These are phyloP conservation scores for Maconellicoccus hirsutus DNA, from an alignment of 1,140 invertebrate species.

Conservation along the genomic window DNA sequence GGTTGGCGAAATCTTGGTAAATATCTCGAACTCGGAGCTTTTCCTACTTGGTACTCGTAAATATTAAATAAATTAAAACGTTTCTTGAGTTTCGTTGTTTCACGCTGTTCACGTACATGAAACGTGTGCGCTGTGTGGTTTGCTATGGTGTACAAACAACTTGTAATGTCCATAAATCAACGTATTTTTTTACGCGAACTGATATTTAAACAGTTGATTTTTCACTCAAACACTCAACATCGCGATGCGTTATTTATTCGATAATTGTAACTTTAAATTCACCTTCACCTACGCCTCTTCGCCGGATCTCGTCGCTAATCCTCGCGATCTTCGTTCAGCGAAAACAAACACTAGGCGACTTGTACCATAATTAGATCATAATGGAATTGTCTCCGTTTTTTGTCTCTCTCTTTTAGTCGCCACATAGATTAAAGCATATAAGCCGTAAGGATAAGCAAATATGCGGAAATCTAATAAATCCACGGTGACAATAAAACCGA, in stretches of 20 bases:
- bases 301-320: background rate
- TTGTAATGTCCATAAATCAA: background rate
- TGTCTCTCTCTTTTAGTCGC: too few relatives aligned
- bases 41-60: background rate
- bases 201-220: background rate
- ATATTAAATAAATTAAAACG: background rate
- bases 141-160: too few relatives aligned
- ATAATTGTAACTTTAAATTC: background rate
- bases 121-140: too few relatives aligned
- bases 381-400: background rate
- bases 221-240: too few relatives aligned
- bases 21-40: too few relatives aligned
- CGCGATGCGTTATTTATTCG: too few relatives aligned
- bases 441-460: background rate
- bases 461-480: slow-evolving; percentile 4
- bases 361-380: background rate
- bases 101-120: background rate
- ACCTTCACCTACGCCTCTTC: background rate
- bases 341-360: too few relatives aligned
- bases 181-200: background rate
- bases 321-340: too few relatives aligned
- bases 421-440: too few relatives aligned
- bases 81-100: background rate
- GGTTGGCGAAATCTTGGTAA: too few relatives aligned
- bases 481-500: slow-evolving; percentile 2